Evolutionary conservation across 2,113 vertebrate genomes (phyloP).

Genomic region (Tyrannus savana): DNA sequence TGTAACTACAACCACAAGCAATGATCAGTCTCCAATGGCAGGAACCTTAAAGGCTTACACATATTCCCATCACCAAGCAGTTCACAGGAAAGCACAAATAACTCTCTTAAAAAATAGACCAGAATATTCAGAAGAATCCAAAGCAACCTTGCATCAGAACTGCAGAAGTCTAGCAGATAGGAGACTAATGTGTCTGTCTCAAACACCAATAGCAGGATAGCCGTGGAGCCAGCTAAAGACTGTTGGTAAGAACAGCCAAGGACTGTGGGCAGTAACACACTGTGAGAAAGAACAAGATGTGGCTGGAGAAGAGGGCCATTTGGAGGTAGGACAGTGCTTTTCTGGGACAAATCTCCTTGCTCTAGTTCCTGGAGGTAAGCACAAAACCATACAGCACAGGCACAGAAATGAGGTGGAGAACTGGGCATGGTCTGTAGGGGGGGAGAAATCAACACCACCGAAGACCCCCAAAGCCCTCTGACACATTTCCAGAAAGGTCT

Average conservation of each 20-base stretch:
- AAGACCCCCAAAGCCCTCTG: background rate
- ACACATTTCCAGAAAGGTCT: background rate
- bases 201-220: background rate
- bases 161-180: background rate
- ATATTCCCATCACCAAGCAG: background rate
- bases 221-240: background rate
- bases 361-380: background rate
- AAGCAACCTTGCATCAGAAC: background rate
- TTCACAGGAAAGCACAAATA: background rate
- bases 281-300: background rate
- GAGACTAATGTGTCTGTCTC: background rate
- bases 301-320: background rate
- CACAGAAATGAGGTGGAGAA: background rate
- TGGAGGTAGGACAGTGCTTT: background rate
- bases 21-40: background rate
- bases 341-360: background rate
- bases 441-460: background rate
- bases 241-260: background rate
- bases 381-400: background rate
- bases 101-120: background rate
- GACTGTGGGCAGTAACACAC: background rate
- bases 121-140: background rate
- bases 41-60: background rate
- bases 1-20: background rate
- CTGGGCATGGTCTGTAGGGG: too few species aligned